Evolutionary conservation across 2,888 invertebrate species (phyloP), one percentile per base, ranked within the genome.

Genomic region (Caradrina kadenii): DNA sequence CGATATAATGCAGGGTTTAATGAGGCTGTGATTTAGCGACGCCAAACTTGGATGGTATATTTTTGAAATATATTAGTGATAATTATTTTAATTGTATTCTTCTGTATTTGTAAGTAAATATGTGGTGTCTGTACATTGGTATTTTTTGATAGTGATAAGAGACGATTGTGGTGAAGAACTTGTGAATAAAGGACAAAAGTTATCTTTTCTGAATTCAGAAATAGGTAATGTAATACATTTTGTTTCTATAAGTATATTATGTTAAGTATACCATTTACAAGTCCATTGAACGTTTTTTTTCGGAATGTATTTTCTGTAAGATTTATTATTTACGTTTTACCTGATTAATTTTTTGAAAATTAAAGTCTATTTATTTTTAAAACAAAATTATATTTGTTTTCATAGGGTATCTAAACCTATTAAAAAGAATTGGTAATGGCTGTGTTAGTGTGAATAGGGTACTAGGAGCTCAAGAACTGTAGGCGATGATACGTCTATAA

Each of bases 21-120:
- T 96, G n/a, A 96, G 96, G 71, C 92, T 97, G 88, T 97, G 93
- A 95, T 86, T 77, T 35, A 15, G 8, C 19, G 19, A 45, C 60
- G 49, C 60, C 56, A 66, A 72, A 73, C 4, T 19, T 35, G 22
- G 19, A n/a, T 26, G 31, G n/a, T 39, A 19, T 75, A 22, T 76
- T n/a, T 54, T 58, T 39, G 26, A 31, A 60, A 80, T 64, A 6
- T 64, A 19, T 52, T 49, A 65, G 26, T 22, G 63, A 26, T 60
- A 19, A 55, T 35, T 63, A 48, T 50, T 78, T 19, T 31, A n/a
- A 31, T 26, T 35, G 13, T 49, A 77, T 45, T 59, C 17, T 42
- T 42, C 13, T 31, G 19, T 49, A 48, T 17, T 59, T 42, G 26
- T 73, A 63, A 35, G 35, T 13, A 45, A 10, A n/a, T n/a, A n/a